phyloP scores from a whole-genome alignment of 2,888 invertebrate genomes.

The Trilocha varians region DNA sequence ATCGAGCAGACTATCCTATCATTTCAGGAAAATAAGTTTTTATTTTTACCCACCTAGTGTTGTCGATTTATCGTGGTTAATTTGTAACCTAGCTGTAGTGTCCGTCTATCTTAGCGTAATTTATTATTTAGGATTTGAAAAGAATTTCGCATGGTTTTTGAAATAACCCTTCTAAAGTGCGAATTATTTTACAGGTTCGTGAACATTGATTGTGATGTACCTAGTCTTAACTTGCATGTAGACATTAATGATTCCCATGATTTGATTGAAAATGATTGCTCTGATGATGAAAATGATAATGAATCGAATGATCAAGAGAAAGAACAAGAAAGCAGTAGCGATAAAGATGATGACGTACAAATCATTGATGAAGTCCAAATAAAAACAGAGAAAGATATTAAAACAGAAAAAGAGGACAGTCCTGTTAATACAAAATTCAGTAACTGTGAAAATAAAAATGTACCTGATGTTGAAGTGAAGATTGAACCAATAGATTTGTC shows the following conservation, averaged over 20 bases:
- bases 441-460: neutral
- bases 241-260: neutral
- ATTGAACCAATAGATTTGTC: conserved; percentile 18
- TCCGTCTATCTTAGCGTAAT: no score
- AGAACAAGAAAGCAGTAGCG: neutral
- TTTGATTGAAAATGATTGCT: neutral
- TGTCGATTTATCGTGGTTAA: no score
- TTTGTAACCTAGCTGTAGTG: no score
- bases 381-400: neutral
- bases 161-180: no score
- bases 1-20: no score
- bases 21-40: no score
- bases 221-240: neutral
- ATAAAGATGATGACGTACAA: neutral
- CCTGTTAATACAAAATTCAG: neutral
- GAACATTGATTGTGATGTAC: neutral
- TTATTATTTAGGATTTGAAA: no score
- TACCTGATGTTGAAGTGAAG: conserved; percentile 14
- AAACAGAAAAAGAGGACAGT: neutral
- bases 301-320: no score
- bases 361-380: neutral
- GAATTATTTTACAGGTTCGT: conserved; percentile 11
- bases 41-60: no score
- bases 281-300: neutral
- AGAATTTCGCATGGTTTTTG: no score